Evolutionary conservation across 2,797 vertebrate species (phyloP).

Genomic region (Pseudopleuronectes americanus): DNA sequence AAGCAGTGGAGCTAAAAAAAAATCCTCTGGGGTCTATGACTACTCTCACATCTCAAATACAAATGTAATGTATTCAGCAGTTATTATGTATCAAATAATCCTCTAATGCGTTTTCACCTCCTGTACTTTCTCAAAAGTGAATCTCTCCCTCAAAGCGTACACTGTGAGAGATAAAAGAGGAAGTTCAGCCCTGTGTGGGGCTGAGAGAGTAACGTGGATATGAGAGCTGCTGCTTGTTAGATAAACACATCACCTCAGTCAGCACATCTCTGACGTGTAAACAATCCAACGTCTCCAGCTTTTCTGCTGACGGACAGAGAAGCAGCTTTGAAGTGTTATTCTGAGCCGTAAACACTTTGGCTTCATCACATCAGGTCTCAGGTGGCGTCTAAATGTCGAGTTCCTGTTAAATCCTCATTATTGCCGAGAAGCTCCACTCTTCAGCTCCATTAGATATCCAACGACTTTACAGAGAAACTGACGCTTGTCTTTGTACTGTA

Average conservation of each 20-base stretch:
- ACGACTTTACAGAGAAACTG: no score
- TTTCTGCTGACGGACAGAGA: constrained; percentile 58
- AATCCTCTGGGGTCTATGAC: no score
- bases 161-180: constrained; percentile 13
- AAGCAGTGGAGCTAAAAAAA: no score
- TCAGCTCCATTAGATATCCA: no score
- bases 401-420: constrained; percentile 38
- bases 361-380: constrained; percentile 52
- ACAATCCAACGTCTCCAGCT: constrained; percentile 35
- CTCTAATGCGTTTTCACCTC: neutral
- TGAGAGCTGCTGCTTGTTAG: constrained; percentile 37
- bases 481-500: no score
- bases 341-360: constrained; percentile 43
- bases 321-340: constrained; percentile 54
- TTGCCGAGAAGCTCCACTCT: neutral
- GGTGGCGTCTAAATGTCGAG: constrained; percentile 38
- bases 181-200: neutral
- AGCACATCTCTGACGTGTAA: constrained; percentile 54
- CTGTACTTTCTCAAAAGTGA: neutral
- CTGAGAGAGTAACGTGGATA: constrained; percentile 8
- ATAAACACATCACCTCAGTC: constrained; percentile 49
- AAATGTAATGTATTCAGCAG: neutral
- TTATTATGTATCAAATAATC: neutral
- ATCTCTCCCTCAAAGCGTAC: neutral
- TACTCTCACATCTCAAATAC: neutral